These are phyloP conservation scores for Bujurquina vittata DNA, from an alignment of 2,113 vertebrate species.

Conservation along the genomic window DNA sequence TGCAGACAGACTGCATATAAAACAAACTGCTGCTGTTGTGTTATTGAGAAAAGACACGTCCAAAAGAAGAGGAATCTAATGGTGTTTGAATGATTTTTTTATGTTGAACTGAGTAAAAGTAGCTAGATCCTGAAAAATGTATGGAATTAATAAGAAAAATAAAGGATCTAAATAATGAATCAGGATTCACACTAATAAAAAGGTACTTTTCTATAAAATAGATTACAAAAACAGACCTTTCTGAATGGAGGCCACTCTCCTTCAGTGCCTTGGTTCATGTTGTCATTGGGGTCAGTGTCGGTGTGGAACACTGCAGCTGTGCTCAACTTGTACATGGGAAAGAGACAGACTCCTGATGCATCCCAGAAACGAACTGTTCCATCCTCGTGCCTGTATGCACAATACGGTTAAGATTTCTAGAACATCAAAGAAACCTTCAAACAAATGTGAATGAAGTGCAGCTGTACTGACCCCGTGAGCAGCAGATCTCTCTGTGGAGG, in stretches of 20 bases:
- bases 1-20: no score
- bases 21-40: no score
- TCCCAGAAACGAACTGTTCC: slow-evolving; percentile 97
- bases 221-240: slow-evolving; percentile 81
- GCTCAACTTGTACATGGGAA: slow-evolving; percentile 93
- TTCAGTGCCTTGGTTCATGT: slow-evolving; percentile 87
- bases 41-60: no score
- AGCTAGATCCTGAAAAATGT: no score
- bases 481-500: slow-evolving; percentile 95
- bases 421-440: not conserved
- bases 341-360: slow-evolving; percentile 92
- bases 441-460: not conserved
- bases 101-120: no score
- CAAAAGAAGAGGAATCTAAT: no score
- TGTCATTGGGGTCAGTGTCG: slow-evolving; percentile 90
- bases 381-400: slow-evolving; percentile 88
- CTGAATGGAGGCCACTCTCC: slow-evolving; percentile 96
- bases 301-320: slow-evolving; percentile 92
- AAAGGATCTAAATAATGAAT: no score
- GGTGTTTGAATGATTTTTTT: no score
- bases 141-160: no score
- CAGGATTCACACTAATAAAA: not conserved
- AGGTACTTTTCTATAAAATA: not conserved
- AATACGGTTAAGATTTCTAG: not conserved
- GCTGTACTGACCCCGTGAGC: slow-evolving; percentile 89